Conservation (phyloP, 2,797 vertebrate species). For the Varecia variegata region DNA sequence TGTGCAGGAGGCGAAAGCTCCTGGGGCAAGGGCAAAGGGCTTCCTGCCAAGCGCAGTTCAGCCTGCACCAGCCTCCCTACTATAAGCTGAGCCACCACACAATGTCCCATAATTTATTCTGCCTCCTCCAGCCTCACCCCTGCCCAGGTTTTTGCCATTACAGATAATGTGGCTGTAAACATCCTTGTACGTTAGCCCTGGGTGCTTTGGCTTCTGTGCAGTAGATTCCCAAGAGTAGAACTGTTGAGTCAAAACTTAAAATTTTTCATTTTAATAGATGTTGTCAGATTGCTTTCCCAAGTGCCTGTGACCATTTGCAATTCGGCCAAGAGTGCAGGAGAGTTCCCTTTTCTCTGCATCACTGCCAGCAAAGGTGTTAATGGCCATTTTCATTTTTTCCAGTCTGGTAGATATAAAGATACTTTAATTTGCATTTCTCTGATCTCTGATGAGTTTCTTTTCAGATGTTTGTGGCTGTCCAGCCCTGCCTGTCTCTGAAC, state of each 20-base stretch:
- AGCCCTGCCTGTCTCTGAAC: background rate
- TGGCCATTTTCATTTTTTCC: background rate
- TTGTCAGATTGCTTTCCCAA: background rate
- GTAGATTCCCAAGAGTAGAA: background rate
- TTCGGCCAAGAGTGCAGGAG: background rate
- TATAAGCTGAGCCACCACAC: background rate
- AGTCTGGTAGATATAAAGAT: background rate
- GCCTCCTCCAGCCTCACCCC: background rate
- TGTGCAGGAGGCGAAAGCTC: background rate
- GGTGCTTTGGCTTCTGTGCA: background rate
- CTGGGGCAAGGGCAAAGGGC: background rate
- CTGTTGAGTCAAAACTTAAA: background rate
- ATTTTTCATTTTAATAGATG: background rate
- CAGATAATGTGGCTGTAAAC: background rate
- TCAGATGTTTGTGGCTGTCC: background rate
- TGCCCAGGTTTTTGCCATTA: background rate
- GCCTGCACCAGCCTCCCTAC: background rate
- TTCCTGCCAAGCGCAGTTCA: background rate
- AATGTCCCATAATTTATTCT: background rate
- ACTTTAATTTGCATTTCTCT: background rate
- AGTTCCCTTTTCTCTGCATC: background rate
- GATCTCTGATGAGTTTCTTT: background rate
- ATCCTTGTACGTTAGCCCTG: background rate
- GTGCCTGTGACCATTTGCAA: background rate
- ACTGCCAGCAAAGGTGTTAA: background rate